phyloP scores from a whole-genome alignment of 2,113 vertebrate genomes.

The Chaetura pelagica region DNA sequence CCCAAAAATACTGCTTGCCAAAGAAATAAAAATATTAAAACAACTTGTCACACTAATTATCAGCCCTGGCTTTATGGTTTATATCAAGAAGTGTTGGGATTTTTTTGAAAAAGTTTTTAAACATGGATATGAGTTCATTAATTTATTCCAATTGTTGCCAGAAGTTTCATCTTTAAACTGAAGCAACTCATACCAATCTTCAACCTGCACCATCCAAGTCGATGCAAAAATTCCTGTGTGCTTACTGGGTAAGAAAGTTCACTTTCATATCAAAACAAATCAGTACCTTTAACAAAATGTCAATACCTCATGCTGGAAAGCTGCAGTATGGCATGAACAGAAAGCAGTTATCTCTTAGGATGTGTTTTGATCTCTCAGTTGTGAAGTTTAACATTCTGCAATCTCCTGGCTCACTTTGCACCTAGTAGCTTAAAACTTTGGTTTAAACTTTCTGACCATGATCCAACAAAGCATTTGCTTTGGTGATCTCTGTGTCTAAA shows the following conservation, averaged over 20 bases:
- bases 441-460: not conserved
- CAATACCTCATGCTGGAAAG: not conserved
- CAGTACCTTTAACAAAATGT: not conserved
- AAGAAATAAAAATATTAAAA: not conserved
- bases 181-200: not conserved
- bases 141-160: not conserved
- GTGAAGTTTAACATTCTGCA: not conserved
- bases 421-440: not conserved
- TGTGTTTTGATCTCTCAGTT: not conserved
- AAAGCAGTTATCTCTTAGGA: not conserved
- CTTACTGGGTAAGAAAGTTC: not conserved
- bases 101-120: not conserved
- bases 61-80: not conserved
- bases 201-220: not conserved
- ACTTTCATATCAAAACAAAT: not conserved
- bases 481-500: not conserved
- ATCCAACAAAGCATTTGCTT: not conserved
- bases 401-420: not conserved
- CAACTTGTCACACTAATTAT: not conserved
- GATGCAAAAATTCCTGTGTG: not conserved
- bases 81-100: fast-evolving
- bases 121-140: not conserved
- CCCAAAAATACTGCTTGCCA: not conserved
- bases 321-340: not conserved
- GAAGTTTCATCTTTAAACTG: not conserved